Evolutionary conservation across 2,113 vertebrate species (phyloP).

Genomic region (Hippocampus guttulatus): DNA sequence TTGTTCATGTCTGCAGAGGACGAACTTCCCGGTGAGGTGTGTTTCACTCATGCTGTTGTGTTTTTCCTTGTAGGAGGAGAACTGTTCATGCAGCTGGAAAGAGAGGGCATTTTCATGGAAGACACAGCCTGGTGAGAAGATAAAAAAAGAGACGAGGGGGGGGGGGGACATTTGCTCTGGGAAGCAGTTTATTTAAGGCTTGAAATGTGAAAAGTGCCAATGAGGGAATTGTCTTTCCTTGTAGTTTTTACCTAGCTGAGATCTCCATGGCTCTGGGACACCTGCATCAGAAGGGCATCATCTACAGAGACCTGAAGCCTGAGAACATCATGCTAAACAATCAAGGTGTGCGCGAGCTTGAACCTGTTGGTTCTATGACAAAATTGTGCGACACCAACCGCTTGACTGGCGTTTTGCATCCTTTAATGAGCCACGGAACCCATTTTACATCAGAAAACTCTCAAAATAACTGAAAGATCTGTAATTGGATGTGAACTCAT

Average conservation of each 20-base stretch:
- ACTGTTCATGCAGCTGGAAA: conserved; percentile 76
- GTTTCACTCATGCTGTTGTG: not conserved
- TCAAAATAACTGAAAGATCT: not conserved
- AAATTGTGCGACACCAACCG: not conserved
- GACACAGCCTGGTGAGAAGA: conserved; percentile 91
- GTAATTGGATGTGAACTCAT: not conserved
- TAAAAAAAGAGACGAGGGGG: not conserved
- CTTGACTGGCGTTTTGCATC: not conserved
- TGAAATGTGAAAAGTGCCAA: not conserved
- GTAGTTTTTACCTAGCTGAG: conserved; percentile 98
- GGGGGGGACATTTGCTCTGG: not conserved
- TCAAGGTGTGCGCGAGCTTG: conserved; percentile 75
- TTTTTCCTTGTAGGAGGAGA: conserved; percentile 77
- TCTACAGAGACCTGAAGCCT: conserved; percentile 97
- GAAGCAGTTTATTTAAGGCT: not conserved
- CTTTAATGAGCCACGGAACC: not conserved
- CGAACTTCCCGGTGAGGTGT: not conserved
- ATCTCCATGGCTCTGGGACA: conserved; percentile 99
- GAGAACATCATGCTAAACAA: conserved; percentile 99
- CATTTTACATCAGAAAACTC: not conserved
- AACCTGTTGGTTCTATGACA: not conserved
- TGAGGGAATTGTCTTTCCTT: not conserved
- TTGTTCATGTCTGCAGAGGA: not conserved
- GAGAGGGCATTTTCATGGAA: conserved; percentile 99
- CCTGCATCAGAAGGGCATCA: conserved; percentile 98